Evolutionary conservation across 2,797 vertebrate species (phyloP), one percentile per base, ranked within the genome.

Genomic region (Mico argentatus): DNA sequence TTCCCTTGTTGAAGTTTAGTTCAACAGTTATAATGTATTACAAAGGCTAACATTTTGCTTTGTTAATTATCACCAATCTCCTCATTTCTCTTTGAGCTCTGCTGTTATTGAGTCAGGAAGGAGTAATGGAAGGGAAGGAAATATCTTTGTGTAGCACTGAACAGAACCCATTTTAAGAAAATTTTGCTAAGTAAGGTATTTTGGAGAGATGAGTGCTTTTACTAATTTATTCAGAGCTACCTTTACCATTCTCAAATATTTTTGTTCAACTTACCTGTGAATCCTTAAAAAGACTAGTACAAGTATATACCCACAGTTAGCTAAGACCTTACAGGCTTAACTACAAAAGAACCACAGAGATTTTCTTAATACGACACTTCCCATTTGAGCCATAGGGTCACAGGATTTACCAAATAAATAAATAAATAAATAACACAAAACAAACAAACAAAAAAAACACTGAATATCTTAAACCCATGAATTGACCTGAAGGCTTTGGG

Each of bases 291-390:
- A 93, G 44, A 61, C 1, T 14, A 89, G 14, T 24, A 19, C 1
- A 36, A 70, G 19, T 27, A 13, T 93, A 85, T 61, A 67, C 11
- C 19, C 88, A 92, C 14, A 95, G 48, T 76, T 61, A 87, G 39
- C 30, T 48, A 95, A 94, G 39, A 72, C 12, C 17, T 84, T 77
- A 80, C 2, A 95, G 39, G 26, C 13, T 75, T 93, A 91, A 72
- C 33, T 76, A 36, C 30, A 82, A 94, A 95, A 88, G 52, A 94
- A 92, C 13, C 55, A 41, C n/a, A 19, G 9, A 19, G 26, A 55
- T 91, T 96, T 90, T 97, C 48, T 79, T 88, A 86, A 55, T 85
- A 85, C 96, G 94, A 83, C 52, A 90, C 26, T 92, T 90, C 26
- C 92, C 1, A 14, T 85, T 52, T 76, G 55, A 88, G 46, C 1